Conservation (phyloP, 2,888 invertebrate species). For the Melanchra persicariae region DNA sequence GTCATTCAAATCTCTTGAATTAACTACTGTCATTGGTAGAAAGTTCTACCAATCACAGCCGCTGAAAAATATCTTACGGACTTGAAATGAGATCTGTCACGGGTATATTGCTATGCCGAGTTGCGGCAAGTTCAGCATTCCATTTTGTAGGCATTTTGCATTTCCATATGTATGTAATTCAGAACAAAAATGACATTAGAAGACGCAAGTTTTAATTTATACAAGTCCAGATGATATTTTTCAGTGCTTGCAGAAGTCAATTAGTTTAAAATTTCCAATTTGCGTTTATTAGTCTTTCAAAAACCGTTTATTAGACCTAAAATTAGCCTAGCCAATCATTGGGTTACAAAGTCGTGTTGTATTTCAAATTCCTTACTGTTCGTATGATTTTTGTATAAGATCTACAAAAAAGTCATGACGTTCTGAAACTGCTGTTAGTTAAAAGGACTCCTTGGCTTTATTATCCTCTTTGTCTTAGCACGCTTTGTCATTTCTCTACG, state of each 20-base stretch:
- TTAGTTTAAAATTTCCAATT: not conserved
- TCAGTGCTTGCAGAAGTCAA: not conserved
- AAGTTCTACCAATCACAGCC: not conserved
- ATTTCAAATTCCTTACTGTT: constrained; percentile 17
- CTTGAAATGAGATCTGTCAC: too few relatives aligned
- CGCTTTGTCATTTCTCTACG: constrained; percentile 57
- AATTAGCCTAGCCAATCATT: constrained; percentile 29
- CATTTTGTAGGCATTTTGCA: not conserved
- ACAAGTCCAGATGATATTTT: not conserved
- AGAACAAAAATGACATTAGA: not conserved
- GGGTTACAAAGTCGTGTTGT: constrained; percentile 51
- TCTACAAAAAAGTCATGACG: constrained; percentile 60
- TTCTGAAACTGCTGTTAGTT: constrained; percentile 43
- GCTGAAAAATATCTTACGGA: not conserved
- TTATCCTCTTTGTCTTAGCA: constrained; percentile 46
- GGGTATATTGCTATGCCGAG: not conserved
- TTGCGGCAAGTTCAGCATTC: not conserved
- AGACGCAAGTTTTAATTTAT: not conserved
- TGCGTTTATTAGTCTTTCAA: not conserved
- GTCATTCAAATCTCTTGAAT: not conserved
- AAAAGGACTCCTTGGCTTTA: constrained; percentile 32
- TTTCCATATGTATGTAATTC: not conserved
- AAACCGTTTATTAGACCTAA: not conserved
- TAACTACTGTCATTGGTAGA: not conserved
- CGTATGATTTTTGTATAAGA: constrained; percentile 60